Percentiles rank a stretch among this genome's conserved stretches.
Evolutionary conservation across 2,888 invertebrate genomes (phyloP).

Genomic region (Aspidapion aeneum): DNA sequence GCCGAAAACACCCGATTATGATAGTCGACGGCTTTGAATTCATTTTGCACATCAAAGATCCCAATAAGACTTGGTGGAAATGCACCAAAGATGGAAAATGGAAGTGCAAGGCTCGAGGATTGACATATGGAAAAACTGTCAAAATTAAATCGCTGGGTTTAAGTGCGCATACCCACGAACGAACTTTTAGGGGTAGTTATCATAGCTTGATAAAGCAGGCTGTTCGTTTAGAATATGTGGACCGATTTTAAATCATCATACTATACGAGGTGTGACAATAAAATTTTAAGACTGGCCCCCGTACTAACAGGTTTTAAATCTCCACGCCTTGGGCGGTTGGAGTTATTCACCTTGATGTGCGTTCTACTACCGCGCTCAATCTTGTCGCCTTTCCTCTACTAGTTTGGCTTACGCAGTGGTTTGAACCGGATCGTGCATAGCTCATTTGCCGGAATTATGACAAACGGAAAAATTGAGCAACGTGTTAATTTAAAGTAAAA

Average conservation of each 20-base stretch:
- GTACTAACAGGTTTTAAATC: too few relatives aligned
- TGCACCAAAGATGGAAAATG: background rate
- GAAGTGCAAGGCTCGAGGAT: constrained; percentile 4
- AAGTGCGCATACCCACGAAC: constrained; percentile 5
- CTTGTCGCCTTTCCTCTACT: too few relatives aligned
- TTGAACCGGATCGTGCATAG: too few relatives aligned
- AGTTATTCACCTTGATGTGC: too few relatives aligned
- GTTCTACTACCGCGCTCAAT: too few relatives aligned
- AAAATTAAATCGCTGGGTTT: background rate
- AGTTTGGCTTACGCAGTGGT: too few relatives aligned
- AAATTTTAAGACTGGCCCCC: too few relatives aligned
- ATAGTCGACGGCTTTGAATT: constrained; percentile 7
- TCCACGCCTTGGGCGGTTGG: too few relatives aligned
- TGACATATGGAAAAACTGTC: constrained; percentile 3
- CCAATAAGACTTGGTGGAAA: background rate
- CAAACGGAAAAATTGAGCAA: too few relatives aligned
- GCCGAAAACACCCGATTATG: background rate
- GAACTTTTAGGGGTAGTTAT: constrained; percentile 12
- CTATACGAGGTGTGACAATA: too few relatives aligned
- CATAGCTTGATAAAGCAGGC: background rate
- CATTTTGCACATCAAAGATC: background rate
- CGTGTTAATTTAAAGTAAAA: too few relatives aligned
- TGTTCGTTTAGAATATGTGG: constrained; percentile 6
- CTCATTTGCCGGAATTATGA: too few relatives aligned
- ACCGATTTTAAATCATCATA: constrained; percentile 1